These are phyloP conservation scores for Aradophagus sp. DNA, from an alignment of 1,140 invertebrate genomes.

Conservation along the genomic window DNA sequence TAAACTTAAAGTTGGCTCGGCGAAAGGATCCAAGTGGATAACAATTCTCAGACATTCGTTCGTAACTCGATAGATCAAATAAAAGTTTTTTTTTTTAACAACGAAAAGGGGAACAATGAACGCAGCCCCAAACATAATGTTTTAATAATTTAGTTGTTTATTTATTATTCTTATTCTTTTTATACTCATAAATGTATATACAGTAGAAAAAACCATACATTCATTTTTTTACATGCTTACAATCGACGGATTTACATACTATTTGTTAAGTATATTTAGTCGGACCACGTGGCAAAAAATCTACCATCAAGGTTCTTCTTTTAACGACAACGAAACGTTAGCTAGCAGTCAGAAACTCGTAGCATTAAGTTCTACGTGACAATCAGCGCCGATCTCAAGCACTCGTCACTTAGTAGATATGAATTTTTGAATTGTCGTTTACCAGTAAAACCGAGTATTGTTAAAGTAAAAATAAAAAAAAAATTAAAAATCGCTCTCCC, in stretches of 20 bases:
- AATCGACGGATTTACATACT: slow-evolving; percentile 11
- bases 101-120: too few relatives aligned
- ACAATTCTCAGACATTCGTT: too few relatives aligned
- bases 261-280: slow-evolving; percentile 28
- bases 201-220: slow-evolving; percentile 42
- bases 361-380: not conserved
- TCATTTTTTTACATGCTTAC: slow-evolving; percentile 32
- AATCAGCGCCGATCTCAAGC: slow-evolving; percentile 19
- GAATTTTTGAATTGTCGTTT: slow-evolving; percentile 1
- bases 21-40: too few relatives aligned
- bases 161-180: slow-evolving; percentile 27
- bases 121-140: too few relatives aligned
- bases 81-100: too few relatives aligned
- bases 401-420: too few relatives aligned
- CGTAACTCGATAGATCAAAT: too few relatives aligned
- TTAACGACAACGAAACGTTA: slow-evolving; percentile 3
- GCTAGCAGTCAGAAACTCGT: slow-evolving; percentile 1
- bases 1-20: too few relatives aligned
- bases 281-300: slow-evolving; percentile 5
- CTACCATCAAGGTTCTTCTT: too few relatives aligned
- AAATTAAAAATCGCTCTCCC: too few relatives aligned
- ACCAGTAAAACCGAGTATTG: slow-evolving; percentile 18
- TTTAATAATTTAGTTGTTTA: slow-evolving; percentile 32
- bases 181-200: too few relatives aligned
- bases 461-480: too few relatives aligned